Evolutionary conservation across 1,140 invertebrate genomes (phyloP).

Genomic region (Papilio xuthus): DNA sequence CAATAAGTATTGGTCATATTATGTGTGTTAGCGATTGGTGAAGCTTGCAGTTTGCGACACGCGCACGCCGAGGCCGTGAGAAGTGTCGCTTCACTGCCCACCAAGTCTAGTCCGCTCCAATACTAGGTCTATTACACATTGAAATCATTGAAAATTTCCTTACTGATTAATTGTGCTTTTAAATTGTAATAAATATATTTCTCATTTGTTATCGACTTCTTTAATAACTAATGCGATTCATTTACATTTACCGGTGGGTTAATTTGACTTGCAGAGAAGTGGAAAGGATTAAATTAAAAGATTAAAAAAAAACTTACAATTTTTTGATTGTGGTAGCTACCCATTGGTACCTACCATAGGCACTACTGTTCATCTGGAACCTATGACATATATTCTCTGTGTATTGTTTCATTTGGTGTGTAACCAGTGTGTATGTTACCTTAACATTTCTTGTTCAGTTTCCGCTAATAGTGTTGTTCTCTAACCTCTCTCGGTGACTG

Average conservation of each 20-base stretch:
- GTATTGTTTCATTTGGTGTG: too few species aligned
- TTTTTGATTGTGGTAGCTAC: too few species aligned
- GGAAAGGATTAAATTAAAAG: too few species aligned
- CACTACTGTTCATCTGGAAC: too few species aligned
- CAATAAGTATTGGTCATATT: not conserved
- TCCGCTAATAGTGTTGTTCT: not conserved
- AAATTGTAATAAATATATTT: not conserved
- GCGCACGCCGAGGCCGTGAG: slow-evolving; percentile 2
- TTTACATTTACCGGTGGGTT: too few species aligned
- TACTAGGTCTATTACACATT: not conserved
- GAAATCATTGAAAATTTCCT: not conserved
- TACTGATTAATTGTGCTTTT: not conserved
- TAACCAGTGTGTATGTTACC: not conserved
- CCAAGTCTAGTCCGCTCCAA: not conserved
- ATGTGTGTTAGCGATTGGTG: not conserved
- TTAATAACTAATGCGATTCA: too few species aligned
- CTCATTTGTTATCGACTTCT: not conserved
- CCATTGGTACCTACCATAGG: too few species aligned
- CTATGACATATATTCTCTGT: too few species aligned
- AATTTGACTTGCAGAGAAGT: too few species aligned
- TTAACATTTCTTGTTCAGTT: not conserved
- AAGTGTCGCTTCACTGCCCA: slow-evolving; percentile 1
- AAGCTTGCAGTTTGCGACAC: slow-evolving; percentile 6
- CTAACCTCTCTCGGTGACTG: not conserved
- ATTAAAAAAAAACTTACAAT: too few species aligned